phyloP scores from a whole-genome alignment of 2,797 vertebrate genomes.

The Hyperoplus immaculatus region DNA sequence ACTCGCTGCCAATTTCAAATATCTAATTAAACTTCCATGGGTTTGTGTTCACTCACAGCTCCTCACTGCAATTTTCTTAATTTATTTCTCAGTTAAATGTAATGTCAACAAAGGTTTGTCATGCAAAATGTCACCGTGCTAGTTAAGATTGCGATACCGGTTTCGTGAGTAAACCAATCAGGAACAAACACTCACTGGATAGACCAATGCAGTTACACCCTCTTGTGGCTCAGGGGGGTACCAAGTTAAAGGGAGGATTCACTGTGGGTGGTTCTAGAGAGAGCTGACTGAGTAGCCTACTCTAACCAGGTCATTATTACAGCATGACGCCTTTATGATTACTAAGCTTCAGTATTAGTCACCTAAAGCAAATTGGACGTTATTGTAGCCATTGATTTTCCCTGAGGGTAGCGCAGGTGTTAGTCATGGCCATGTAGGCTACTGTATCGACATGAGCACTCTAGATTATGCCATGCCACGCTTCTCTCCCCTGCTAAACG shows the following conservation, averaged over 20 bases:
- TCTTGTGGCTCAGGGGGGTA: conserved; percentile 65
- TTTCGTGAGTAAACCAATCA: background rate
- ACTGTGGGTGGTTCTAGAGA: conserved; percentile 7
- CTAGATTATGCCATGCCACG: conserved; percentile 13
- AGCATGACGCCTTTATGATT: background rate
- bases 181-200: background rate
- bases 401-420: background rate
- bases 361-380: background rate
- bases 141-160: background rate
- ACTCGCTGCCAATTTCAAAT: background rate
- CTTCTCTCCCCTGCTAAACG: background rate
- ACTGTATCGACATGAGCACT: background rate
- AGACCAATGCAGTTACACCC: conserved; percentile 57
- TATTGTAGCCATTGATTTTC: background rate
- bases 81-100: background rate
- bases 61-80: background rate
- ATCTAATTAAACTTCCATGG: background rate
- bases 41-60: background rate
- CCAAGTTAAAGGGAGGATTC: background rate
- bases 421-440: background rate
- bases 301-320: conserved; percentile 3
- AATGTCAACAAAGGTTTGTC: background rate
- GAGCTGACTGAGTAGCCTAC: background rate
- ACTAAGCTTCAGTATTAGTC: background rate
- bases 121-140: background rate